Evolutionary conservation across 2,888 invertebrate species (phyloP), one percentile per base, ranked within the genome.

Genomic region (Tupiocoris notatus): DNA sequence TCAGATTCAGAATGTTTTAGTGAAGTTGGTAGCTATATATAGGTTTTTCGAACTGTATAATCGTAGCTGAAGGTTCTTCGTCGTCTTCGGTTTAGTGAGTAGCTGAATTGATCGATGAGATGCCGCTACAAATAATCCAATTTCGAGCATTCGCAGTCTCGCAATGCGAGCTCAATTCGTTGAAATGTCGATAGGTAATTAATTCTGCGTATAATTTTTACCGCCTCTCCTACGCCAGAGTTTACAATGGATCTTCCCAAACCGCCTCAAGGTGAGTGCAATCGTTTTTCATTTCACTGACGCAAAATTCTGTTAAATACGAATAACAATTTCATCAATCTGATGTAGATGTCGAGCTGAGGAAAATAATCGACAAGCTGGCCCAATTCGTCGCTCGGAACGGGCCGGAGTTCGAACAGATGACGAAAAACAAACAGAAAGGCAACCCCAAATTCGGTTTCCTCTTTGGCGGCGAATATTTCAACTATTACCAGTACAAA

Each of bases 381-480:
- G 98, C 98, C 16, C 96, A 96, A 85, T 98, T 98, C 89, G 98
- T 99, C 80, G 98, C 98, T 77, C 87, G 97, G 86, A 98, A 98
- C 92, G 98, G 98, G 73, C 96, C 96, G n/a, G 98, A 98, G 84
- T 98, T 98, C 86, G 98, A 98, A 87, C 92, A 94, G 86, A 98
- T 98, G 93, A 98, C 98, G 78, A 98, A 98, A 88, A 94, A 94
- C 83, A 98, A 98, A 86, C 98, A 98, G 86, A 94, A 95, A 85
- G 95, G 95, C 84, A 98, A 99, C 86, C 95, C 96, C 1, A 96
- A 96, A 85, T 98, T 98, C 87, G 91, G 93, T 82, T 99, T 98
- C 86, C 88, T 99, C 78, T 98, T 95, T 86, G 97, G 97, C 80
- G 98, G 98, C 76, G 96, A 97, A 83, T 91, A 91, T 86, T 96